A percentile compares a stretch with the other conserved stretches of the same genome.
phyloP scores from a whole-genome alignment of 2,797 vertebrate species.

The Notolabrus celidotus region DNA sequence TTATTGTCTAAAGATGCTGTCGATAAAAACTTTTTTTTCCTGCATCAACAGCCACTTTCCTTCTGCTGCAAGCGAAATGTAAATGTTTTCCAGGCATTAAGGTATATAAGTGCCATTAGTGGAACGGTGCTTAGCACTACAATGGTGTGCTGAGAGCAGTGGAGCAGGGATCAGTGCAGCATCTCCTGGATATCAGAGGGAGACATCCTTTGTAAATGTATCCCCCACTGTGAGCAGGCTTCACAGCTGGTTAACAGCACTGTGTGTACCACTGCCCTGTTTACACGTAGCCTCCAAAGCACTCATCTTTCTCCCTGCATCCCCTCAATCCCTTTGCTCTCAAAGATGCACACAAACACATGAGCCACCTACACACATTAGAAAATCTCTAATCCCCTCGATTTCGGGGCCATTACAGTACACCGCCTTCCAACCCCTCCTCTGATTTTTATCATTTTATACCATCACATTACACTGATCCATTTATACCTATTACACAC shows the following conservation, averaged over 20 bases:
- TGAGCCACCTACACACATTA: constrained; percentile 42
- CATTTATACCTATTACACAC: constrained; percentile 85
- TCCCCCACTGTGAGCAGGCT: constrained; percentile 85
- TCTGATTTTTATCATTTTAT: constrained; percentile 84
- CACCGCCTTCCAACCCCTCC: constrained; percentile 70
- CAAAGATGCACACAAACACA: constrained; percentile 51
- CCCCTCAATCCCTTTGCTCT: constrained; percentile 54
- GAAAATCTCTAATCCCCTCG: constrained; percentile 78
- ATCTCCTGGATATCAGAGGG: constrained; percentile 84
- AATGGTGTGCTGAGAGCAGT: constrained; percentile 80
- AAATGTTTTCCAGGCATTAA: constrained; percentile 80
- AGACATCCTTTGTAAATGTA: constrained; percentile 86
- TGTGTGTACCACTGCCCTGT: constrained; percentile 82
- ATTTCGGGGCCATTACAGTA: constrained; percentile 81
- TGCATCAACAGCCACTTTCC: constrained; percentile 41
- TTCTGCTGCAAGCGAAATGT: constrained; percentile 74
- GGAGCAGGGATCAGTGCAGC: constrained; percentile 83
- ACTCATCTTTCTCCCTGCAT: constrained; percentile 59
- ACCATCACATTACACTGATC: constrained; percentile 84
- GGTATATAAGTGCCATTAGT: constrained; percentile 81
- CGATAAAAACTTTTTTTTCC: constrained; percentile 46
- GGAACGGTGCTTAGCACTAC: constrained; percentile 81
- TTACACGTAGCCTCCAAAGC: constrained; percentile 81
- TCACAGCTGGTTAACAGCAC: constrained; percentile 87
- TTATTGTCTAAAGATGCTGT: constrained; percentile 57